These are phyloP conservation scores for Ennomos fuscantarius DNA, from an alignment of 2,888 invertebrate species.

Conservation along the genomic window DNA sequence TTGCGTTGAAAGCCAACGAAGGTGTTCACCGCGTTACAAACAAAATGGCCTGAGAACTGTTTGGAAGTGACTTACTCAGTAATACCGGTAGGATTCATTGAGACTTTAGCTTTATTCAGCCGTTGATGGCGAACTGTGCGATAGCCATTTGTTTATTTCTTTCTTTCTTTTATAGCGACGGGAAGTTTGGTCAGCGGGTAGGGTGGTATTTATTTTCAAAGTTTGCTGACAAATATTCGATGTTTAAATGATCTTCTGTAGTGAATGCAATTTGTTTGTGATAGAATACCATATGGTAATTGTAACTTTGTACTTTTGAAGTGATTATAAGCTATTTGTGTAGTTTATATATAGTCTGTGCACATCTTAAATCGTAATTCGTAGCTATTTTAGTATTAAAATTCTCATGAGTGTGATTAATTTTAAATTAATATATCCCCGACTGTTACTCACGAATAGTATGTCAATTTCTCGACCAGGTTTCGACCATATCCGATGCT, in stretches of 20 bases:
- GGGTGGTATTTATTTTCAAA: constrained; percentile 10
- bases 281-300: no score
- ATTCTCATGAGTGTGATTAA: no score
- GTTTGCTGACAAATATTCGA: constrained; percentile 7
- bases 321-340: no score
- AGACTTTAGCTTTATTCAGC: constrained; percentile 26
- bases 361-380: no score
- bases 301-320: no score
- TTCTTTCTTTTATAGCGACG: constrained; percentile 10
- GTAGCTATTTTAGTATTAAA: no score
- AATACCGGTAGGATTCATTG: constrained; percentile 35
- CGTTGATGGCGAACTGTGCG: constrained; percentile 8
- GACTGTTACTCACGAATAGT: no score
- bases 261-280: constrained; percentile 1
- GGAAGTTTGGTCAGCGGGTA: constrained; percentile 7
- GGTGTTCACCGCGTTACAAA: constrained; percentile 29
- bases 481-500: no score
- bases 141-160: constrained; percentile 10
- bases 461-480: no score
- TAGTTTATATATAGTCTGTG: no score
- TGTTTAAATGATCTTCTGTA: background rate
- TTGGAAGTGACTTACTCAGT: constrained; percentile 39
- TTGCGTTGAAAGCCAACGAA: constrained; percentile 17
- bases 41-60: constrained; percentile 38
- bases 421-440: no score